These are phyloP conservation scores for Thelaira solivaga DNA, from an alignment of 2,888 invertebrate genomes.

Conservation along the genomic window DNA sequence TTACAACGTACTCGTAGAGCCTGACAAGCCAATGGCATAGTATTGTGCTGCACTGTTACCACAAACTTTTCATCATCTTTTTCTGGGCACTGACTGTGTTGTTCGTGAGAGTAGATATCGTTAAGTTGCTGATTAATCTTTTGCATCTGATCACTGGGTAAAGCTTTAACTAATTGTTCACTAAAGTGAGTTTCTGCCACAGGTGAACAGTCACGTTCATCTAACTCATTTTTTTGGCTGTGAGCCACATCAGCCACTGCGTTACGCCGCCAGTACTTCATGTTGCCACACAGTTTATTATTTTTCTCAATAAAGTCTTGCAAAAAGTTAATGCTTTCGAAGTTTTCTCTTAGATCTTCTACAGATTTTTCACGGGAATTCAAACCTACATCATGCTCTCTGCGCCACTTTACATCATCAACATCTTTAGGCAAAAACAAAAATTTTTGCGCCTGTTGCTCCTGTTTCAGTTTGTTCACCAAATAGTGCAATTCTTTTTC, in stretches of 20 bases:
- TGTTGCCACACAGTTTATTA: conserved; percentile 57
- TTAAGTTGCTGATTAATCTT: conserved; percentile 87
- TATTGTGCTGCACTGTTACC: conserved; percentile 79
- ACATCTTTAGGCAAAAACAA: conserved; percentile 87
- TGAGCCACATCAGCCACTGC: conserved; percentile 89
- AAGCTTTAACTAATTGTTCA: conserved; percentile 87
- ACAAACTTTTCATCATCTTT: conserved; percentile 78
- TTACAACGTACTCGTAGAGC: conserved; percentile 80
- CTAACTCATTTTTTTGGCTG: conserved; percentile 73
- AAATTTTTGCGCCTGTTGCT: conserved; percentile 90
- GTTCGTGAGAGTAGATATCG: conserved; percentile 82
- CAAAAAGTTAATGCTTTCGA: conserved; percentile 81
- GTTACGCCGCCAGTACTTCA: conserved; percentile 85
- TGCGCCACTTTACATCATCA: conserved; percentile 86
- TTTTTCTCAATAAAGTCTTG: conserved; percentile 77
- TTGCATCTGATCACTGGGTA: conserved; percentile 89
- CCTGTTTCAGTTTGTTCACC: conserved; percentile 85
- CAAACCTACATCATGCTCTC: conserved; percentile 85
- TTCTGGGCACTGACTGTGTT: conserved; percentile 72
- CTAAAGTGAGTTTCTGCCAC: conserved; percentile 82
- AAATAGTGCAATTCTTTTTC: conserved; percentile 88
- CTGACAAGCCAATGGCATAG: conserved; percentile 64
- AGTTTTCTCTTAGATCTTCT: conserved; percentile 88
- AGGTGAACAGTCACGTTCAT: conserved; percentile 60
- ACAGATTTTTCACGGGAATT: conserved; percentile 91